Evolutionary conservation across 2,888 invertebrate genomes (phyloP).

Genomic region (Eupithecia insigniata): DNA sequence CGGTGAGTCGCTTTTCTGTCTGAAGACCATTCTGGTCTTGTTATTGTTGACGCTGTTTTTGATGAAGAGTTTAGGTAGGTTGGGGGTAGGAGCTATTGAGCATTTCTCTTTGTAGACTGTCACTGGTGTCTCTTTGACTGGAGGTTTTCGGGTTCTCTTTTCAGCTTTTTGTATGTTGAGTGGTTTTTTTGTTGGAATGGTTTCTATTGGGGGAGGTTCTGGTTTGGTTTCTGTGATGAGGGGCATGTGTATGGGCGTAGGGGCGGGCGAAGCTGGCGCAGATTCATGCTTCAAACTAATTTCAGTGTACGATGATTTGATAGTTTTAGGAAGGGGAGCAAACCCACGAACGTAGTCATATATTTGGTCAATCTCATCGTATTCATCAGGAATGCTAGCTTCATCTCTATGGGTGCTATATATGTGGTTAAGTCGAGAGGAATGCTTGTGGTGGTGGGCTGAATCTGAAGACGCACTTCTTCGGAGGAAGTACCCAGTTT

Average conservation of each 20-base stretch:
- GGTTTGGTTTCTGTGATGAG: slow-evolving; percentile 87
- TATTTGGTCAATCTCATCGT: slow-evolving; percentile 98
- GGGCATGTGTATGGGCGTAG: slow-evolving; percentile 83
- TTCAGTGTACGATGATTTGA: slow-evolving; percentile 86
- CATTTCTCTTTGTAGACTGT: slow-evolving; percentile 85
- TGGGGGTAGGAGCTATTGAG: slow-evolving; percentile 79
- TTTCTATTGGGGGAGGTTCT: slow-evolving; percentile 96
- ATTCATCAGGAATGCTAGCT: slow-evolving; percentile 90
- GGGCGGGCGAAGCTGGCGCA: slow-evolving; percentile 83
- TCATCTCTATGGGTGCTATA: slow-evolving; percentile 86
- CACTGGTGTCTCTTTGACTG: slow-evolving; percentile 82
- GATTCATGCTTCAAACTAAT: slow-evolving; percentile 78
- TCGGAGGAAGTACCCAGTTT: slow-evolving; percentile 88
- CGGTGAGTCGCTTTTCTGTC: slow-evolving; percentile 89
- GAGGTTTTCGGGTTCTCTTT: slow-evolving; percentile 89
- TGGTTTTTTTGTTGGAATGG: slow-evolving; percentile 93
- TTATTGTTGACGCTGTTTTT: slow-evolving; percentile 88
- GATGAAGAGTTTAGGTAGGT: slow-evolving; percentile 90
- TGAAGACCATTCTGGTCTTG: slow-evolving; percentile 86
- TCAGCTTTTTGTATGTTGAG: slow-evolving; percentile 85
- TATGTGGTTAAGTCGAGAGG: slow-evolving; percentile 80
- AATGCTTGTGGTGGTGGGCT: slow-evolving; percentile 83
- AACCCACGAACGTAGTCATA: slow-evolving; percentile 98
- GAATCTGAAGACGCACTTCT: slow-evolving; percentile 92
- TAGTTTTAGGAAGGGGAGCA: slow-evolving; percentile 93